These are phyloP conservation scores for Tachystola acroxantha DNA, from an alignment of 2,888 invertebrate genomes.

Conservation along the genomic window DNA sequence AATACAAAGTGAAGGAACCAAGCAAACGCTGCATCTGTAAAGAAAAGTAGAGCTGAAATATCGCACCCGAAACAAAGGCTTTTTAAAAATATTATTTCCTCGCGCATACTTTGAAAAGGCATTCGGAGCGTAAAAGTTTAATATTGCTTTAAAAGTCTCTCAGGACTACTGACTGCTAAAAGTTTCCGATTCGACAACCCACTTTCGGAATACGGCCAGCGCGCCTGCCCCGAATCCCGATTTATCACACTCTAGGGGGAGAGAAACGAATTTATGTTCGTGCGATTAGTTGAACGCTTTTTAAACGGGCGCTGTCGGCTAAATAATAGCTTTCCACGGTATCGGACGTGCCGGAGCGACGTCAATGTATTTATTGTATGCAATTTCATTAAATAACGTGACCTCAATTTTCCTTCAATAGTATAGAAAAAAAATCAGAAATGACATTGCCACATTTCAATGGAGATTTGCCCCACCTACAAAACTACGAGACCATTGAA, in stretches of 20 bases:
- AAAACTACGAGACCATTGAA: no score
- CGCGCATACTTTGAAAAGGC: no score
- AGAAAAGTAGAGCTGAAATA: no score
- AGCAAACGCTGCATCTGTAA: no score
- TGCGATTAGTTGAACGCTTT: slow-evolving; percentile 51
- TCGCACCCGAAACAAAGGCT: background rate
- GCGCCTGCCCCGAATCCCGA: slow-evolving; percentile 15
- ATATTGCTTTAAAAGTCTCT: background rate
- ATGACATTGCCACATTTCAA: no score
- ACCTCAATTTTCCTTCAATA: no score
- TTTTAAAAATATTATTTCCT: no score
- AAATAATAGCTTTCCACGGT: slow-evolving; percentile 25
- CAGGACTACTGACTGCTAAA: background rate
- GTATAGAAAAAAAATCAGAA: no score
- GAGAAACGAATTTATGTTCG: slow-evolving; percentile 37
- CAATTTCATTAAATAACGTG: background rate
- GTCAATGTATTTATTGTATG: background rate
- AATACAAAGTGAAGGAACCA: no score
- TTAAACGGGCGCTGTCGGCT: slow-evolving; percentile 37
- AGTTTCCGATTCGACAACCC: background rate
- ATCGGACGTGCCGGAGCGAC: background rate
- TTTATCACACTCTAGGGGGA: slow-evolving; percentile 29
- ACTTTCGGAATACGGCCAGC: background rate
- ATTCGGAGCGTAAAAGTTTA: no score
- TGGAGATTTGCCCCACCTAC: no score